phyloP scores from a whole-genome alignment of 2,797 vertebrate genomes.

The Eurystomus glaucurus region DNA sequence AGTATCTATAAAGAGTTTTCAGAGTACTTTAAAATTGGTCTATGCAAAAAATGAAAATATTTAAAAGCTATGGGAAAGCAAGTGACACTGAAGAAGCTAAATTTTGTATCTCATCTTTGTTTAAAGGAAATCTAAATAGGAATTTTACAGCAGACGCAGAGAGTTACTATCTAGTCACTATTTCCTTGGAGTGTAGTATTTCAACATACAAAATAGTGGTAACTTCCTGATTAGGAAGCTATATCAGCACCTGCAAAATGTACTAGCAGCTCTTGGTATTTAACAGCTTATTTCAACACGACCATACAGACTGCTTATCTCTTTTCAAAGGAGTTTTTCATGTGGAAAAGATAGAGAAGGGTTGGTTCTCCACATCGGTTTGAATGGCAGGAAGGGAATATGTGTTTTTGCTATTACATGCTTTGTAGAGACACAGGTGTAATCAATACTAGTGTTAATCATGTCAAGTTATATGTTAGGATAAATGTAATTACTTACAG shows the following conservation, averaged over 20 bases:
- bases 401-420: background rate
- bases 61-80: background rate
- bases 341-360: background rate
- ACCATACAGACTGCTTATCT: background rate
- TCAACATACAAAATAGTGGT: background rate
- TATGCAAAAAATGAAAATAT: background rate
- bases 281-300: background rate
- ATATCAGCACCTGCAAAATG: background rate
- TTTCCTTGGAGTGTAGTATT: background rate
- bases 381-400: background rate
- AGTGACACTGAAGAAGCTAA: background rate
- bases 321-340: background rate
- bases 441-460: constrained; percentile 1
- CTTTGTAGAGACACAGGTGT: constrained; percentile 24
- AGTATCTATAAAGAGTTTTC: background rate
- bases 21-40: background rate
- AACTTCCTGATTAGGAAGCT: background rate
- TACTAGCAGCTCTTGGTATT: background rate
- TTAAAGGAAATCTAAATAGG: background rate
- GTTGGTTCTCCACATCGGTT: background rate
- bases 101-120: background rate
- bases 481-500: constrained; percentile 41
- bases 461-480: constrained; percentile 15
- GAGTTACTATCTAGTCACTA: background rate
- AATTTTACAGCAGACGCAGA: background rate